phyloP scores from a whole-genome alignment of 2,888 invertebrate species.

The Idaea biselata region DNA sequence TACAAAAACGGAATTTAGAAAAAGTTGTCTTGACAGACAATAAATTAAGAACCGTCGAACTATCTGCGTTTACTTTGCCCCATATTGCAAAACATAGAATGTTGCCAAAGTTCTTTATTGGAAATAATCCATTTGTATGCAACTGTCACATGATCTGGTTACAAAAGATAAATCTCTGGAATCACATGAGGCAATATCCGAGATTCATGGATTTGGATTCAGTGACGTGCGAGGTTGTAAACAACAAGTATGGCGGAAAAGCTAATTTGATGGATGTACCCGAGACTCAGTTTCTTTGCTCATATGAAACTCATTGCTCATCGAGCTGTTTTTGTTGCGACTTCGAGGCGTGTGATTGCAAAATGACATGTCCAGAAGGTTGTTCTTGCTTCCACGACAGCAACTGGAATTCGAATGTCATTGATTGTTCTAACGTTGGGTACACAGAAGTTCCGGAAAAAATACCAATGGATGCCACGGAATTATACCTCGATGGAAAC shows the following conservation, averaged over 20 bases:
- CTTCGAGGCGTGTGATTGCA: slow-evolving; percentile 93
- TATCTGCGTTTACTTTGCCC: slow-evolving; percentile 85
- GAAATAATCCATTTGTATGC: slow-evolving; percentile 91
- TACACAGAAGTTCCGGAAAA: slow-evolving; percentile 87
- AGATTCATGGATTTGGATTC: slow-evolving; percentile 88
- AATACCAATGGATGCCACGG: slow-evolving; percentile 93
- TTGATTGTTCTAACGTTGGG: slow-evolving; percentile 88
- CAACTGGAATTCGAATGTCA: slow-evolving; percentile 90
- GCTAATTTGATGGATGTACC: slow-evolving; percentile 85
- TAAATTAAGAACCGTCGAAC: slow-evolving; percentile 86
- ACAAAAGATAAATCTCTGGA: slow-evolving; percentile 87
- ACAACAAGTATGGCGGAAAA: slow-evolving; percentile 83
- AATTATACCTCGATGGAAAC: slow-evolving; percentile 92
- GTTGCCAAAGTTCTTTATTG: slow-evolving; percentile 89
- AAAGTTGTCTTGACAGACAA: slow-evolving; percentile 89
- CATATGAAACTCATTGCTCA: slow-evolving; percentile 90
- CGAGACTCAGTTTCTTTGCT: slow-evolving; percentile 89
- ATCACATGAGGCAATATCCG: slow-evolving; percentile 87
- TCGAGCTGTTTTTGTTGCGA: slow-evolving; percentile 93
- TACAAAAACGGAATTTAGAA: slow-evolving; percentile 85
- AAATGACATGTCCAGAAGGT: slow-evolving; percentile 92
- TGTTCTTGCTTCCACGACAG: slow-evolving; percentile 93
- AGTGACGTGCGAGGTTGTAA: slow-evolving; percentile 87
- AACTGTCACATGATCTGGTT: slow-evolving; percentile 94
- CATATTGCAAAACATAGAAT: slow-evolving; percentile 83